Evolutionary conservation across 2,797 vertebrate genomes (phyloP), one percentile per base, ranked within the genome.

Genomic region (Rhinogobio ventralis): DNA sequence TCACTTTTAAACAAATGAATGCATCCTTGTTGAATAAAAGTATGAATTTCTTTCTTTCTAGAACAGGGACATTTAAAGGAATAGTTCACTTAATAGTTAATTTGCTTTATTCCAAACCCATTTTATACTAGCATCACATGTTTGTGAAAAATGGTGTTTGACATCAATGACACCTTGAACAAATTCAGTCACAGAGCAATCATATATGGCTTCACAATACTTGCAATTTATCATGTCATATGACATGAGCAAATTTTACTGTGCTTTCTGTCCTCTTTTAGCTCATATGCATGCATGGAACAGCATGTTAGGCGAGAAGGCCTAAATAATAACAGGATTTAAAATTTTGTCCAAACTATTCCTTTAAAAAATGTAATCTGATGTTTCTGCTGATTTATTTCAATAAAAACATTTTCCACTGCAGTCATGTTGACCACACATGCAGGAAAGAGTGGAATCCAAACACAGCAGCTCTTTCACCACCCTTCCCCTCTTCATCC

Each of bases 351-450:
- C 72, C 49, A 53, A 30, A 36, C 6, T n/a, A 57, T 4, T 9
- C 13, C 20, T 57, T 39, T 55, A 39, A 39, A 1, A 2, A 39
- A 36, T n/a, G 19, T 4, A 57, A 39, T 76, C 49, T 15, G 30
- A 36, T 39, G 20, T 42, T 10, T 77, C 36, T 17, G 33, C 53
- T 2, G 74, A 39, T 77, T 60, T 25, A 60, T 28, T 71, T 28
- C 0, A 75, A 33, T 23, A 53, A 74, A 72, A 33, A 67, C 23
- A 55, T 64, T 17, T n/a, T 66, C 66, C 68, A 79, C 10, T 39
- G 39, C 49, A 75, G 55, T 14, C 55, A 64, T 74, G 55, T 74
- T 83, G 57, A 75, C 45, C 71, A 66, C 81, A 67, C 81, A 75
- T 83, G 81, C 72, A 75, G 45, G 71, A 82, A 60, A 71, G 23